These are phyloP conservation scores for Aethina tumida DNA, from an alignment of 1,140 invertebrate genomes.

Conservation along the genomic window DNA sequence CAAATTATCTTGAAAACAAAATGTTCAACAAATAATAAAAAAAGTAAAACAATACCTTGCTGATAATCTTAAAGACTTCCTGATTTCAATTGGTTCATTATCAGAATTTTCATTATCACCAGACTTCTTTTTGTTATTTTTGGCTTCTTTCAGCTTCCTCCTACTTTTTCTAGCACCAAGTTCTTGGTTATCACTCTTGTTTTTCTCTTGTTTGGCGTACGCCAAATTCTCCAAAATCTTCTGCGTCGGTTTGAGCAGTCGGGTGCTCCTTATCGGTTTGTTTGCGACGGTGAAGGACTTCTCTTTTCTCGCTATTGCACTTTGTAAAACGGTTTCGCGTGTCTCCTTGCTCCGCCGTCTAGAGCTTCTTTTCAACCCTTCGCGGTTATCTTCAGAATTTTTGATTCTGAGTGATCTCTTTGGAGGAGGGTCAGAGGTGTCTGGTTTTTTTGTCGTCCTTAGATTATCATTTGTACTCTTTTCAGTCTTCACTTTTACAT, in stretches of 20 bases:
- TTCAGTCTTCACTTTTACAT: too few relatives aligned
- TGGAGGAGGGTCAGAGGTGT: too few relatives aligned
- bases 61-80: too few relatives aligned
- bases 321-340: conserved; percentile 42
- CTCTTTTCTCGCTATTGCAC: conserved; percentile 46
- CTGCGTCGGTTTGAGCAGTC: conserved; percentile 26
- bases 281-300: conserved; percentile 41
- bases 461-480: too few relatives aligned
- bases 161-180: conserved; percentile 1
- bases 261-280: conserved; percentile 26
- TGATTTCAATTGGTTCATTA: too few relatives aligned
- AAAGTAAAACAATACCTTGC: too few relatives aligned
- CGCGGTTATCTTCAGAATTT: too few relatives aligned
- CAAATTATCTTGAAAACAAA: too few relatives aligned
- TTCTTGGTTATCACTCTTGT: conserved; percentile 13
- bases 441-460: too few relatives aligned
- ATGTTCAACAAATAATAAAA: too few relatives aligned
- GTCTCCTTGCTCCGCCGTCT: conserved; percentile 40
- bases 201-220: conserved; percentile 18
- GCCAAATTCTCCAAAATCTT: conserved; percentile 30
- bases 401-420: too few relatives aligned
- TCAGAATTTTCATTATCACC: conserved; percentile 9
- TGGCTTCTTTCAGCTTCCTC: conserved; percentile 9
- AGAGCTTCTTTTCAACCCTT: conserved; percentile 43
- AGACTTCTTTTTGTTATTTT: conserved; percentile 16